phyloP scores from a whole-genome alignment of 92 coral and sea anemone species.

The Palythoa grandiflora region DNA sequence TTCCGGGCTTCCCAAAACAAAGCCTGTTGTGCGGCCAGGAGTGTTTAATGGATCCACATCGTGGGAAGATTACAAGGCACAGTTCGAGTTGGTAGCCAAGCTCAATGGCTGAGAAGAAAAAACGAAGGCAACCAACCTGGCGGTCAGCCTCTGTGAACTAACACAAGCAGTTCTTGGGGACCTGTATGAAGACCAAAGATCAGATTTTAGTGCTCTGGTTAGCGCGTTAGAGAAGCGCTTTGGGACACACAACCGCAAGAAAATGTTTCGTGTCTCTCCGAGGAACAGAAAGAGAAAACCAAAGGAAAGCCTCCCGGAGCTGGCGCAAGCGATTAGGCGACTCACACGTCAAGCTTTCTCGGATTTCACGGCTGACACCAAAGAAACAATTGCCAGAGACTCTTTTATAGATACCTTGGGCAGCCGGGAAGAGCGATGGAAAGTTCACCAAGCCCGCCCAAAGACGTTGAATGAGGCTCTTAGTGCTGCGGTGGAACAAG shows the following conservation, averaged over 20 bases:
- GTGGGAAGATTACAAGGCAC: slow-evolving; percentile 68
- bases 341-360: neutral
- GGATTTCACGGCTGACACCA: neutral
- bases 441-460: neutral
- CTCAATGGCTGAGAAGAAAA: slow-evolving; percentile 48
- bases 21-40: slow-evolving; percentile 44
- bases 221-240: slow-evolving; percentile 38
- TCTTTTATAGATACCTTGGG: neutral
- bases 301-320: slow-evolving; percentile 46
- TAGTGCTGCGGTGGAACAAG: slow-evolving; percentile 43
- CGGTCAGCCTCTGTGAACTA: slow-evolving; percentile 53
- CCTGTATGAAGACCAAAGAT: slow-evolving; percentile 46
- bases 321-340: slow-evolving; percentile 53
- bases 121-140: slow-evolving; percentile 52
- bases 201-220: slow-evolving; percentile 29
- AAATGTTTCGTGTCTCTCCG: slow-evolving; percentile 45
- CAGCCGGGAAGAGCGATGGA: neutral
- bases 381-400: neutral
- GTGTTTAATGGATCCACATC: slow-evolving; percentile 46
- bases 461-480: neutral
- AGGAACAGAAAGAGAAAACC: slow-evolving; percentile 19
- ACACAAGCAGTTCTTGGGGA: slow-evolving; percentile 65
- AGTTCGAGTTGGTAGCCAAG: slow-evolving; percentile 56
- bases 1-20: neutral
- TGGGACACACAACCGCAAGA: slow-evolving; percentile 50